Conservation (phyloP, 2,888 invertebrate species). For the Leptopilina syphax region DNA sequence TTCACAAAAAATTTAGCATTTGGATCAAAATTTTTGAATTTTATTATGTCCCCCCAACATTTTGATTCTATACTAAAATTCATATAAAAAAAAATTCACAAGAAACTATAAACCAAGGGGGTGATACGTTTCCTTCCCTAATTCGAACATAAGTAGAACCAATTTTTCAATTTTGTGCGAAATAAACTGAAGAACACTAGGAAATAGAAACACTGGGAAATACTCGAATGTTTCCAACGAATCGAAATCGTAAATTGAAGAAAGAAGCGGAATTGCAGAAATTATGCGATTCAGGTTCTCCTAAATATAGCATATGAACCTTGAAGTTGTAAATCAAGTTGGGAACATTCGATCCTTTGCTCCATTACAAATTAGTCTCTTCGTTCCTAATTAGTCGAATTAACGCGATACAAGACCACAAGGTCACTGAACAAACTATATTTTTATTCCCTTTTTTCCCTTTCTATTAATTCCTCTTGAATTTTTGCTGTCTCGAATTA, state of each 20-base stretch:
- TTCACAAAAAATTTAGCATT: not conserved
- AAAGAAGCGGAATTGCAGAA: not conserved
- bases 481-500: not conserved
- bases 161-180: no score
- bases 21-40: not conserved
- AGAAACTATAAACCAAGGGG: no score
- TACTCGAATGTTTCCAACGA: not conserved
- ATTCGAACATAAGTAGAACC: no score
- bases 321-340: constrained; percentile 28
- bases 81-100: no score
- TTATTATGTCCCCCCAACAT: no score
- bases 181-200: no score
- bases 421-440: constrained; percentile 20
- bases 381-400: constrained; percentile 39
- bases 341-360: constrained; percentile 25
- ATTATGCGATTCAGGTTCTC: constrained; percentile 7
- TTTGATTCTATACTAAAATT: no score
- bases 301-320: constrained; percentile 30
- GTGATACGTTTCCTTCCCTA: no score
- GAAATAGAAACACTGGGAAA: not conserved
- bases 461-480: not conserved
- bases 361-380: constrained; percentile 32
- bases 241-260: not conserved
- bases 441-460: not conserved
- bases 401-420: constrained; percentile 30